Base-by-base conservation (phyloP, 2,888 invertebrate species). In the Drosophila niveifrons region DNA sequence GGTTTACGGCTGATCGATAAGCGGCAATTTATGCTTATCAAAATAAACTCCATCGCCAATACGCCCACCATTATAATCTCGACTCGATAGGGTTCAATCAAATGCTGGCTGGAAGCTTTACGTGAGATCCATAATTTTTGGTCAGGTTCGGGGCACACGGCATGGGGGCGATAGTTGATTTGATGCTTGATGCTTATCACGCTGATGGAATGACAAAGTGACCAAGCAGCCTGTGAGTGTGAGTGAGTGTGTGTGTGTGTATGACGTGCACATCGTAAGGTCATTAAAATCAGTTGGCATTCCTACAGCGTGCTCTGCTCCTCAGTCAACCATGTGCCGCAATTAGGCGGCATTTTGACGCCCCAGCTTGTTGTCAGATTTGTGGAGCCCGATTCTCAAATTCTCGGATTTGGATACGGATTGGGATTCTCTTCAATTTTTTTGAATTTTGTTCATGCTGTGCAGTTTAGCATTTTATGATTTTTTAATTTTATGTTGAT, bases 401-500 rank as follows among this genome's bases (percentile, higher is more conserved):
- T 39, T 61, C 57, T 63, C 51, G 7, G 39, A 47, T 71, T 68
- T 41, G 23, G 50, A 53, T 69, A 61, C 68, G 7, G 39, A 47
- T 71, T 68, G 41, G 23, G 52, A 53, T 66, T 64, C 68, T 58
- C 55, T 56, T 63, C 13, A 36, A n/a, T n/a, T 36, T 53, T 43
- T 62, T 66, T 46, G 46, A 9, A 72, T 81, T 81, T 81, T 76
- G 65, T 81, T 85, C 89, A 78, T 81, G 88, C 89, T 89, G 88
- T 76, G 89, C 87, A 84, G 85, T 86, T 88, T 88, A 87, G 76
- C 77, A 74, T 87, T 88, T 88, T 85, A 89, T 87, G 85, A 79
- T 78, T 82, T 74, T 87, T 82, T 88, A 89, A 88, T 88, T 89
- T 89, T 88, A 89, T 89, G 87, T 76, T 89, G 89, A 88, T 88